A percentile compares a stretch with the other conserved stretches of the same genome.
phyloP scores from a whole-genome alignment of 2,888 invertebrate genomes.

The Heliothis peltigera region DNA sequence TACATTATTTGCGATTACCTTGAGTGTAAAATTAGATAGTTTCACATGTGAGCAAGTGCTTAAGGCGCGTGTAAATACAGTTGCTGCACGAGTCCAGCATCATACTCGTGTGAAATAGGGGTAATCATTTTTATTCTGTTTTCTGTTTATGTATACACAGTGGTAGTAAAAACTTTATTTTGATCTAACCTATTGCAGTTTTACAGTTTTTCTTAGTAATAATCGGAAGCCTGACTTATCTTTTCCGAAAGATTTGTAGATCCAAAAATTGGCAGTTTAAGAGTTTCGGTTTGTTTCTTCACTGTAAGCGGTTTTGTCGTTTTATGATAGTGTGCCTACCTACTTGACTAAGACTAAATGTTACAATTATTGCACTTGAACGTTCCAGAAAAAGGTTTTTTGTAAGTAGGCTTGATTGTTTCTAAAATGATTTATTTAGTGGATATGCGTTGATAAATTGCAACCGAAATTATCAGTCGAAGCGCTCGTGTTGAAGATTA shows the following conservation, averaged over 20 bases:
- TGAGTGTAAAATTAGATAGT: conserved; percentile 82
- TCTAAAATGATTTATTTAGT: too few species aligned
- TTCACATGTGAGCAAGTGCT: conserved; percentile 73
- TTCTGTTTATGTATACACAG: conserved; percentile 35
- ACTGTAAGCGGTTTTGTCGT: neutral
- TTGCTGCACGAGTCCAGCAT: conserved; percentile 55
- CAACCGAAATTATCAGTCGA: too few species aligned
- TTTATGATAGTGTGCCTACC: neutral
- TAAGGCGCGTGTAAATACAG: conserved; percentile 69
- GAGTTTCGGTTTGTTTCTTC: neutral
- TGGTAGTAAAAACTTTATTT: conserved; percentile 42
- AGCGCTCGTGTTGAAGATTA: too few species aligned
- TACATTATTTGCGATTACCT: conserved; percentile 80
- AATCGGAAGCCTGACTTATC: conserved; percentile 13
- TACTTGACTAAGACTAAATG: too few species aligned
- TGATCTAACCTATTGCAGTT: conserved; percentile 30
- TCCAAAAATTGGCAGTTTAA: conserved; percentile 1
- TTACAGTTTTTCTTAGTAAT: conserved; percentile 27
- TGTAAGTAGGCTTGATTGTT: too few species aligned
- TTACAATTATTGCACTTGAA: too few species aligned
- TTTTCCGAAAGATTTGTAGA: conserved; percentile 17
- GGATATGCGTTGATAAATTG: too few species aligned
- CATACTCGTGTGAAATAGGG: conserved; percentile 36
- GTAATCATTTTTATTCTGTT: conserved; percentile 43
- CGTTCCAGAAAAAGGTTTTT: too few species aligned